phyloP scores from a whole-genome alignment of 2,888 invertebrate genomes.

The Erebia aethiops region DNA sequence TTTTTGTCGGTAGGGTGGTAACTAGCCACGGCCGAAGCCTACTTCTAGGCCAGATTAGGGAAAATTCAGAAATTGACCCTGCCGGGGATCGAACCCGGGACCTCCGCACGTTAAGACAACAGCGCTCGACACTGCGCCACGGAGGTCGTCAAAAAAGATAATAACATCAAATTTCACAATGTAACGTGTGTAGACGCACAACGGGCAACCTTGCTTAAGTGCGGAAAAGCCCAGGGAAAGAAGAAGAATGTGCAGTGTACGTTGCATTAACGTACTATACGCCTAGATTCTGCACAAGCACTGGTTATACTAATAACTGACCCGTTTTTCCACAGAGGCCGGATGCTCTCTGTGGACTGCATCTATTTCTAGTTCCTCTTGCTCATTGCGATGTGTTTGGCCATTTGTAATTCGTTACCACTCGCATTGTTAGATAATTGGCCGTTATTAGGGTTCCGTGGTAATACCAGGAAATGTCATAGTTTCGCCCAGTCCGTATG shows the following conservation, averaged over 20 bases:
- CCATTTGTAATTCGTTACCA: slow-evolving; percentile 38
- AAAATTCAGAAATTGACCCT: too few relatives aligned
- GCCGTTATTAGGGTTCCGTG: slow-evolving; percentile 24
- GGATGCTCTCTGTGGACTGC: slow-evolving; percentile 51
- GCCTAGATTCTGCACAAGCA: slow-evolving; percentile 37
- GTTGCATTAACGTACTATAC: slow-evolving; percentile 27
- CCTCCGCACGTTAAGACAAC: too few relatives aligned
- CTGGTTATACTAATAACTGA: slow-evolving; percentile 56
- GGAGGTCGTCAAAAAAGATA: not conserved
- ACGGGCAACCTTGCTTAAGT: too few relatives aligned
- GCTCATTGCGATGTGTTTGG: slow-evolving; percentile 37
- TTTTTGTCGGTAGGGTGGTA: too few relatives aligned
- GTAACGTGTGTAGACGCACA: too few relatives aligned
- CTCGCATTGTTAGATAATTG: slow-evolving; percentile 40
- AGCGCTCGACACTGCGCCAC: too few relatives aligned
- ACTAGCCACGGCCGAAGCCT: too few relatives aligned
- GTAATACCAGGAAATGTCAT: not conserved
- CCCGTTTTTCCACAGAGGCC: slow-evolving; percentile 57
- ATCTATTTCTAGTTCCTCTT: slow-evolving; percentile 44
- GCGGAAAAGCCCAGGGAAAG: too few relatives aligned
- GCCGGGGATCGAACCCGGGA: too few relatives aligned
- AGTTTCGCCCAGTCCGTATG: too few relatives aligned
- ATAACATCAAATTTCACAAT: not conserved
- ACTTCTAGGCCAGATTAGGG: too few relatives aligned
- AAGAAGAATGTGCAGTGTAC: not conserved